phyloP scores from a whole-genome alignment of 2,113 vertebrate species.

The Heterotis niloticus region DNA sequence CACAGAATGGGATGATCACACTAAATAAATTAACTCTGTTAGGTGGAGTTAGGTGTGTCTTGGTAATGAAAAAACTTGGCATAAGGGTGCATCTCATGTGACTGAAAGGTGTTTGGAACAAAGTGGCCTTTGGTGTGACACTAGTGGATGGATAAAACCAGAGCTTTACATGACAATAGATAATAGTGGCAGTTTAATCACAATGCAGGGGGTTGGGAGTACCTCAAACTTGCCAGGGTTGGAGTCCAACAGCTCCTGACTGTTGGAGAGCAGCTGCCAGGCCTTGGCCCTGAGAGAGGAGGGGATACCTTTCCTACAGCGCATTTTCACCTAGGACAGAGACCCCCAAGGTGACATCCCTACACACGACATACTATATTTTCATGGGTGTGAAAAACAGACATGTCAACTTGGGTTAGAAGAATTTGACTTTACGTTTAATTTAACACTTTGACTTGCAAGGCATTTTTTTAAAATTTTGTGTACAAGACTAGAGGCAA shows the following conservation, averaged over 20 bases:
- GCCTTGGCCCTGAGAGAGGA: slow-evolving; percentile 80
- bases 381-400: not conserved
- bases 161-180: too few relatives aligned
- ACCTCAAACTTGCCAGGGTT: slow-evolving; percentile 84
- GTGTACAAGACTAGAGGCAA: too few relatives aligned
- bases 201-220: not conserved
- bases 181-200: too few relatives aligned
- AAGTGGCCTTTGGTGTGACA: not conserved
- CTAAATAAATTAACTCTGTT: too few relatives aligned
- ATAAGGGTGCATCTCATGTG: not conserved
- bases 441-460: too few relatives aligned
- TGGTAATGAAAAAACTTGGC: not conserved
- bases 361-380: not conserved
- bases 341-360: not conserved
- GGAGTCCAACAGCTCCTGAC: slow-evolving; percentile 74
- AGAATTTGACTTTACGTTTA: too few relatives aligned
- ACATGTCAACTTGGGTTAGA: too few relatives aligned
- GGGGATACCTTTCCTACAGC: slow-evolving; percentile 86
- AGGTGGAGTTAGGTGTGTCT: too few relatives aligned
- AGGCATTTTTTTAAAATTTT: too few relatives aligned
- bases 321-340: slow-evolving; percentile 75
- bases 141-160: not conserved
- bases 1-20: too few relatives aligned
- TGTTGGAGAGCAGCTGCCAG: slow-evolving; percentile 86
- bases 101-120: not conserved